phyloP scores from a whole-genome alignment of 2,888 invertebrate genomes.

The Ochropleura plecta region DNA sequence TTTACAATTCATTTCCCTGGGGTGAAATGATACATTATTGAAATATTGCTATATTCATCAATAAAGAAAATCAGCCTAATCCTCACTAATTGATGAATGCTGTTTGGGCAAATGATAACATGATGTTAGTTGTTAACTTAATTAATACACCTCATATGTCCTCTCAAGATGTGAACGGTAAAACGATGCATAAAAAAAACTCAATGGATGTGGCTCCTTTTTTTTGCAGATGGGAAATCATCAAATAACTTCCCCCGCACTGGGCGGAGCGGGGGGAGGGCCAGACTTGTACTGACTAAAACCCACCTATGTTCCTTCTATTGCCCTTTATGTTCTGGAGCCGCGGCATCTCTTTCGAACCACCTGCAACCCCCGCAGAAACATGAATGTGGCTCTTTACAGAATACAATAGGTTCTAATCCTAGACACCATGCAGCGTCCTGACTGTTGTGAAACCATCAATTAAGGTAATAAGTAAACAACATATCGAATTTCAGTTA shows the following conservation, averaged over 20 bases:
- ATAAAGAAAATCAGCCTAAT: neutral
- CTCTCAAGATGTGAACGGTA: too few relatives aligned
- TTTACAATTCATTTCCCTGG: neutral
- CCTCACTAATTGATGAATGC: neutral
- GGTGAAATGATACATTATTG: neutral
- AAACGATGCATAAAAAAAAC: neutral
- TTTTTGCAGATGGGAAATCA: too few relatives aligned
- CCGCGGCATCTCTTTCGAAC: too few relatives aligned
- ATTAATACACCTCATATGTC: neutral
- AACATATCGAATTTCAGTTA: neutral
- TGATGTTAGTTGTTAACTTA: neutral
- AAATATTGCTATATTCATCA: neutral
- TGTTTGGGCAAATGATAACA: neutral
- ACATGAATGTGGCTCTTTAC: neutral
- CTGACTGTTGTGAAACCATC: neutral
- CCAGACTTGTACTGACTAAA: too few relatives aligned
- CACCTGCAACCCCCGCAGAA: too few relatives aligned
- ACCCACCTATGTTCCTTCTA: too few relatives aligned
- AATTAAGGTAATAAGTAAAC: neutral
- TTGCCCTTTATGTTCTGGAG: too few relatives aligned
- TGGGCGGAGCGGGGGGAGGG: too few relatives aligned
- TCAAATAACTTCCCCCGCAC: too few relatives aligned
- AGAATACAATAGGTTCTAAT: neutral
- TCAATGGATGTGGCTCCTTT: neutral
- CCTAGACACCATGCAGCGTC: neutral